Evolutionary conservation across 2,113 vertebrate genomes (phyloP).

Genomic region (Rynchops niger): DNA sequence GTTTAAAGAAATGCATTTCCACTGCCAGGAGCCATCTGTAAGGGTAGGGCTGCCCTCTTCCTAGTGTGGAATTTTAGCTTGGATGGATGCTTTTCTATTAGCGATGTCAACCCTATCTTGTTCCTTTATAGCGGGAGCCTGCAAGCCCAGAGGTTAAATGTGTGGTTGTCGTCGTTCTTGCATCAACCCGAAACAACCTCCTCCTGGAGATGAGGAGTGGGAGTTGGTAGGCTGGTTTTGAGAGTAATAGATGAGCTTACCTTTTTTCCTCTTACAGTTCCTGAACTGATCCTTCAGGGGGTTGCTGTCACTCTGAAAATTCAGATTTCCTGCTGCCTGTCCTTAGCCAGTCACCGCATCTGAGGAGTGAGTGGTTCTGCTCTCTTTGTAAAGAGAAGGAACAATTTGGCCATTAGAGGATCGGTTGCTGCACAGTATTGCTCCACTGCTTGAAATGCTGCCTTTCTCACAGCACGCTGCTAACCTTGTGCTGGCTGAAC

Average conservation of each 20-base stretch:
- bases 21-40: not conserved
- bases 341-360: rapidly evolving
- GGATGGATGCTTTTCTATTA: not conserved
- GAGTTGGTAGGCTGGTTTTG: not conserved
- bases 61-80: not conserved
- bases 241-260: not conserved
- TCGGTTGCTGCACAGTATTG: not conserved
- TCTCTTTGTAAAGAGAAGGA: not conserved
- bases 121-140: not conserved
- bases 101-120: not conserved
- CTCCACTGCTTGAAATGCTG: not conserved
- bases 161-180: not conserved
- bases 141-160: not conserved
- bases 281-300: not conserved
- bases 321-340: not conserved
- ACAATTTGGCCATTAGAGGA: not conserved
- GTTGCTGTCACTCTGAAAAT: not conserved
- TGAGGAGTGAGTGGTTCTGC: rapidly evolving
- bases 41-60: not conserved
- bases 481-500: not conserved
- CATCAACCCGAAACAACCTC: not conserved
- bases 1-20: not conserved
- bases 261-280: not conserved
- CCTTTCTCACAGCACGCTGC: not conserved
- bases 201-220: not conserved